Conservation (phyloP, 2,888 invertebrate genomes). For the Lochmaea crataegi region DNA sequence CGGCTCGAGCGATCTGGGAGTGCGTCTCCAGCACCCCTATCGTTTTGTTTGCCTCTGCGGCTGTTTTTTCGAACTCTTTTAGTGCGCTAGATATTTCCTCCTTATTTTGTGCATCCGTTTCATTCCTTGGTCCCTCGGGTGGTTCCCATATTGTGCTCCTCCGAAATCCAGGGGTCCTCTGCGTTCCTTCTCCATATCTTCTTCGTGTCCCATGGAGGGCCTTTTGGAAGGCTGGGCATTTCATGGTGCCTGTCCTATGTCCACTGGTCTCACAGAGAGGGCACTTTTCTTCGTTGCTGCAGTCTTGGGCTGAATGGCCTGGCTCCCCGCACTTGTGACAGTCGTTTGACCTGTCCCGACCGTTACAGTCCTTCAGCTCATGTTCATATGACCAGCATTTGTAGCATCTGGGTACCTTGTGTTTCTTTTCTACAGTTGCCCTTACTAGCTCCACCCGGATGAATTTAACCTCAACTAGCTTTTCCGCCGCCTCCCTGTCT, state of each 20-base stretch:
- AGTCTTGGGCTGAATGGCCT: background rate
- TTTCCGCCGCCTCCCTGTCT: conserved; percentile 2
- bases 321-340: conserved; percentile 22
- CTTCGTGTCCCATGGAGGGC: too few relatives aligned
- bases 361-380: conserved; percentile 1
- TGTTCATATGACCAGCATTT: conserved; percentile 26
- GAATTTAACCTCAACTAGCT: background rate
- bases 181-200: too few relatives aligned
- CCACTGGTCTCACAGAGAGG: conserved; percentile 11
- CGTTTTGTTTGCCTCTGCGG: too few relatives aligned
- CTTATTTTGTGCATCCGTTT: too few relatives aligned
- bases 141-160: too few relatives aligned
- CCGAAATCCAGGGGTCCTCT: too few relatives aligned
- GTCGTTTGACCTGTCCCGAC: conserved; percentile 12
- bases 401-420: conserved; percentile 1
- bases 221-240: background rate
- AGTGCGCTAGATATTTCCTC: too few relatives aligned
- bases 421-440: background rate
- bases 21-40: too few relatives aligned
- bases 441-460: conserved; percentile 10
- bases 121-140: too few relatives aligned
- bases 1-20: too few relatives aligned
- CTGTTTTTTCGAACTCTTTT: too few relatives aligned
- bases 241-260: conserved; percentile 21
- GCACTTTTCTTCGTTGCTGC: background rate